These are phyloP conservation scores for Maniola jurtina DNA, from an alignment of 1,140 invertebrate species.

Conservation along the genomic window DNA sequence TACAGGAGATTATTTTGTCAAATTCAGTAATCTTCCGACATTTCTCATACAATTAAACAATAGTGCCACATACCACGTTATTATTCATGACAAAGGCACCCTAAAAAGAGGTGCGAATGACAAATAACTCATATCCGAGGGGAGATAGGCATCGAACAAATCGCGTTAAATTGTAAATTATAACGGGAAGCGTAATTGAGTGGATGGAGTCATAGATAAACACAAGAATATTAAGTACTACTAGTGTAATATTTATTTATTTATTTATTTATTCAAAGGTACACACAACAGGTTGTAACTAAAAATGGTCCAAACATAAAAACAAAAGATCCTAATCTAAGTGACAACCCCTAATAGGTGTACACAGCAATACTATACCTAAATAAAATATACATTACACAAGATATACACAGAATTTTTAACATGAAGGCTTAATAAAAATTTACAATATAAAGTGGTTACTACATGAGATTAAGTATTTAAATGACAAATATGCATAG, in stretches of 20 bases:
- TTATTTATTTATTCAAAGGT: too few species aligned
- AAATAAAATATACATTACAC: too few species aligned
- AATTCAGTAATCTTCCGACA: not conserved
- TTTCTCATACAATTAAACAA: not conserved
- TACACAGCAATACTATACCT: too few species aligned
- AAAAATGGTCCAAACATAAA: too few species aligned
- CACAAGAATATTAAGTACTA: not conserved
- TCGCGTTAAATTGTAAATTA: slow-evolving; percentile 33
- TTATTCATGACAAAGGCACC: not conserved
- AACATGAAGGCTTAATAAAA: too few species aligned
- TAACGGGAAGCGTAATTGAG: slow-evolving; percentile 29
- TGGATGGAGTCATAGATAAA: slow-evolving; percentile 14
- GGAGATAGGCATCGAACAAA: slow-evolving; percentile 27
- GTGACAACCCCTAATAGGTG: too few species aligned
- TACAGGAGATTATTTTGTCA: not conserved
- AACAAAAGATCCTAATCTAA: too few species aligned
- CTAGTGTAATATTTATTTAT: not conserved
- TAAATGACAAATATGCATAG: too few species aligned
- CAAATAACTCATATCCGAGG: slow-evolving; percentile 24
- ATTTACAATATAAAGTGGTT: too few species aligned
- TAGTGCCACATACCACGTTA: slow-evolving; percentile 13
- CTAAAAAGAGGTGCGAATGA: slow-evolving; percentile 30
- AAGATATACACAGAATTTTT: too few species aligned
- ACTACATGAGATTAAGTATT: too few species aligned
- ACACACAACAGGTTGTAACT: too few species aligned